phyloP scores from a whole-genome alignment of 2,113 vertebrate species.

The Pseudorectes ferrugineus region DNA sequence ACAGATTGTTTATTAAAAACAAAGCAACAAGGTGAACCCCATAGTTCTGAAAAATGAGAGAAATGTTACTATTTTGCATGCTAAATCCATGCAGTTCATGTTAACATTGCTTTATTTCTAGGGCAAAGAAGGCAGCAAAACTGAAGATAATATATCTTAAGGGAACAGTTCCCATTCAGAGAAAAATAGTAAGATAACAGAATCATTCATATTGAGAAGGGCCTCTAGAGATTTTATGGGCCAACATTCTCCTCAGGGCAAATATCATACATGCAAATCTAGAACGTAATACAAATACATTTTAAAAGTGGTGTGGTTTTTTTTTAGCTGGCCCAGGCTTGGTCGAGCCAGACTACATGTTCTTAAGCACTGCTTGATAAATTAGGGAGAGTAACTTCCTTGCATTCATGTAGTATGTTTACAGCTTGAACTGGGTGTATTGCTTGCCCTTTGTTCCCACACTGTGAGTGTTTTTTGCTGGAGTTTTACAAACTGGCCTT shows the following conservation, averaged over 20 bases:
- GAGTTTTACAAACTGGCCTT: not conserved
- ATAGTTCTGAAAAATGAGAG: not conserved
- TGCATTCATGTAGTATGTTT: not conserved
- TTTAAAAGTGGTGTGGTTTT: not conserved
- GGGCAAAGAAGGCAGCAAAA: not conserved
- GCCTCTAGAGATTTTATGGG: not conserved
- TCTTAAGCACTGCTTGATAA: not conserved
- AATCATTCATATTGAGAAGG: not conserved
- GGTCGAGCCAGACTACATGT: not conserved
- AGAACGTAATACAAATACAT: not conserved
- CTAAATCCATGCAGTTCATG: not conserved
- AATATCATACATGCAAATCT: accelerated
- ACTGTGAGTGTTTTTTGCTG: not conserved
- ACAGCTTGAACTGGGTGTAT: not conserved
- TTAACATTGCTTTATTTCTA: not conserved
- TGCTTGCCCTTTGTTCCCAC: not conserved
- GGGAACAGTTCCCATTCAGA: not conserved
- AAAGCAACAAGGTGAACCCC: not conserved
- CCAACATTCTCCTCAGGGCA: not conserved
- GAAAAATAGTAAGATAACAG: not conserved
- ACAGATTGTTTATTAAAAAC: not conserved
- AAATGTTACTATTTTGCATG: not conserved
- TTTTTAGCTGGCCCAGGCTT: not conserved
- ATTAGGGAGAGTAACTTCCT: not conserved
- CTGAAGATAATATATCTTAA: not conserved